Conservation (phyloP, 2,797 vertebrate species). For the Mus minutoides region DNA sequence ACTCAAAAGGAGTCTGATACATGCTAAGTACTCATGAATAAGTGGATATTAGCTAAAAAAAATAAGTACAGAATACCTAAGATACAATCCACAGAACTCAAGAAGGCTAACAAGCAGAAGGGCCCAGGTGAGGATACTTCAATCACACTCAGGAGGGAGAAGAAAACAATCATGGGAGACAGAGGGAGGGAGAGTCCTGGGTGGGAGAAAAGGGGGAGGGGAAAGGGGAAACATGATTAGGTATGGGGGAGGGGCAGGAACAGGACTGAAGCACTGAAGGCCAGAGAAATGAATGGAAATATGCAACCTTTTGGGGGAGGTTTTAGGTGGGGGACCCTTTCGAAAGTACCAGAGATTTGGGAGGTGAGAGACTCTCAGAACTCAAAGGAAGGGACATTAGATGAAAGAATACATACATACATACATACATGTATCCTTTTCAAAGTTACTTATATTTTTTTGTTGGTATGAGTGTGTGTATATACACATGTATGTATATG, state of each 20-base stretch:
- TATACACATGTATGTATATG: background rate
- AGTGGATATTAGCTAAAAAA: background rate
- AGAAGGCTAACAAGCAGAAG: background rate
- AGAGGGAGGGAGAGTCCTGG: background rate
- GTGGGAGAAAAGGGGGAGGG: background rate
- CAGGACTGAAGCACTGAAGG: background rate
- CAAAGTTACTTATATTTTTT: background rate
- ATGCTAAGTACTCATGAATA: background rate
- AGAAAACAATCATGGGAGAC: background rate
- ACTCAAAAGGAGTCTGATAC: background rate
- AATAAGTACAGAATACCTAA: background rate
- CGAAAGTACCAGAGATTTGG: background rate
- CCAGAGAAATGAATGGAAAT: background rate
- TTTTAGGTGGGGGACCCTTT: background rate
- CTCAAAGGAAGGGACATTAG: background rate
- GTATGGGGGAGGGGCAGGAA: background rate
- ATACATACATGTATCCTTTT: background rate
- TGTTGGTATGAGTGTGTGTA: background rate
- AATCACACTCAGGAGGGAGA: background rate
- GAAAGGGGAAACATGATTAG: background rate
- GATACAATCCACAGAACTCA: background rate
- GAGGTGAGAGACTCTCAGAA: background rate
- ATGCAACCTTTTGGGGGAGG: background rate
- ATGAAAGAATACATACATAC: background rate
- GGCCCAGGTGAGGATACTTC: background rate